These are phyloP conservation scores for Channa striata DNA, from an alignment of 2,797 vertebrate species.

Conservation along the genomic window DNA sequence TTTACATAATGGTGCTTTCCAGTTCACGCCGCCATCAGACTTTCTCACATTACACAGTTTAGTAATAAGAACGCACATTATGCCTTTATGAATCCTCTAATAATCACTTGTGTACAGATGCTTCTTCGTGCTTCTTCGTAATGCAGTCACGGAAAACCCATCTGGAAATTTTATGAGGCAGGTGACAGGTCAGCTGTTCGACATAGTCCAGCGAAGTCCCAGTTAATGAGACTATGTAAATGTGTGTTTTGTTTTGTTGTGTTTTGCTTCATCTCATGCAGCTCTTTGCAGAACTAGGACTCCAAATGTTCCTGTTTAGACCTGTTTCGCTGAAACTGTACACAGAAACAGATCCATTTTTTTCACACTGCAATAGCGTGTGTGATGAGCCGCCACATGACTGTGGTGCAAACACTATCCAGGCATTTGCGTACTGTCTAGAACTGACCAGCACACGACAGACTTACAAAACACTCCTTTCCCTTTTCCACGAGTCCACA, in stretches of 20 bases:
- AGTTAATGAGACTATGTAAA: slow-evolving; percentile 48
- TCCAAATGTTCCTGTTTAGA: slow-evolving; percentile 57
- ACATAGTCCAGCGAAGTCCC: slow-evolving; percentile 9
- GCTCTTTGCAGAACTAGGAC: slow-evolving; percentile 35
- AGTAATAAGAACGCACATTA: slow-evolving; percentile 1
- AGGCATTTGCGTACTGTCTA: slow-evolving; percentile 2
- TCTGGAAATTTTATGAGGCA: slow-evolving; percentile 20
- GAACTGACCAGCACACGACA: slow-evolving; percentile 31
- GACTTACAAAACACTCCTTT: slow-evolving; percentile 32
- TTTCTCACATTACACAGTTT: slow-evolving; percentile 10
- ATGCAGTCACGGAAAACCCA: slow-evolving; percentile 19
- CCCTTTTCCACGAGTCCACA: slow-evolving; percentile 2
- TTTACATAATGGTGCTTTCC: background rate
- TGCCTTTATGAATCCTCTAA: background rate
- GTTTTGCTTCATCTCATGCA: slow-evolving; percentile 8
- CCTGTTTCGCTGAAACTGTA: slow-evolving; percentile 25
- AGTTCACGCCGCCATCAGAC: background rate
- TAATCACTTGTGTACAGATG: background rate
- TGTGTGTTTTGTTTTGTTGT: slow-evolving; percentile 18
- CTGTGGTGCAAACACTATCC: slow-evolving; percentile 3
- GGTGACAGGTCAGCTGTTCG: slow-evolving; percentile 9
- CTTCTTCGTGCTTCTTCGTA: slow-evolving; percentile 3
- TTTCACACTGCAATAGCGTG: background rate
- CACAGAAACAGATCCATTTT: background rate
- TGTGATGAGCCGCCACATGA: background rate